Evolutionary conservation across 2,888 invertebrate genomes (phyloP), one percentile per base, ranked within the genome.

Genomic region (Hedya salicella): DNA sequence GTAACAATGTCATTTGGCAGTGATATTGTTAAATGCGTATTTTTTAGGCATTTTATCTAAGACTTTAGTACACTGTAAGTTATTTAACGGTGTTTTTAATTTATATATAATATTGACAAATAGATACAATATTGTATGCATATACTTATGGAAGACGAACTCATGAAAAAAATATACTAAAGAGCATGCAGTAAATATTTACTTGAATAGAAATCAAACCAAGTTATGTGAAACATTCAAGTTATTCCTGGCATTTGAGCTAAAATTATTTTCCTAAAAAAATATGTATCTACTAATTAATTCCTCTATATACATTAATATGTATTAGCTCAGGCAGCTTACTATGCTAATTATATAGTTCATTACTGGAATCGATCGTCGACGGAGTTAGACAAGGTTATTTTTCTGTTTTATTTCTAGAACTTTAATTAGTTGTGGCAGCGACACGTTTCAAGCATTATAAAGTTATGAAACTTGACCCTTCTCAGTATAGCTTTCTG

Each of bases 201-300:
- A n/a, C n/a, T 25, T 25, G 25, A 25, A 25, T 25, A 25, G 25
- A 25, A 25, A 25, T 25, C 25, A 25, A 0, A 25, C 25, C 25
- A 25, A 25, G 25, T 25, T 25, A 25, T 11, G 36, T 11, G 36
- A 11, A 36, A 36, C 36, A 36, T 8, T 36, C 11, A 36, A 36
- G 9, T 39, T 53, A 17, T 13, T 36, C 19, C 48, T 36, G 4
- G 14, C 8, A 40, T 63, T 30, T 17, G 32, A 14, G 3, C 8
- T 8, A 13, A 11, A 42, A 49, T 56, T 49, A 4, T 16, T 36
- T 8, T 8, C 19, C 19, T n/a, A 30, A 17, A 49, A 56, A 17
- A 49, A 56, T 48, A 62, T 42, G 14, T 14, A 49, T 49, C 54
- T 30, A 44, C 36, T 57, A 52, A 64, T 64, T 52, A 50, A 59